Conservation (phyloP, 2,888 invertebrate species). For the Nemapogon koenigi region DNA sequence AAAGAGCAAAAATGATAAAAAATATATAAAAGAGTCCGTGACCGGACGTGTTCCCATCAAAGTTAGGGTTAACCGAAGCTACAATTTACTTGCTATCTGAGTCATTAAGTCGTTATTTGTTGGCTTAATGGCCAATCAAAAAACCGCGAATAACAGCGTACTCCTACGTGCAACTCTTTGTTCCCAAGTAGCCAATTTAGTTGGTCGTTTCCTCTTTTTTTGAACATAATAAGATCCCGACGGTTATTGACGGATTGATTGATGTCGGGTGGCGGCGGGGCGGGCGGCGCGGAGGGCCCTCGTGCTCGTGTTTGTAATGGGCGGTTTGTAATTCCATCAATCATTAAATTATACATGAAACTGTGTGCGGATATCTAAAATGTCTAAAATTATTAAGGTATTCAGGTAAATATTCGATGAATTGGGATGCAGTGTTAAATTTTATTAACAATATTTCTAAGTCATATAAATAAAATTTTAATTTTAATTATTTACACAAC, state of each 20-base stretch:
- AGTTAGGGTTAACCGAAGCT: slow-evolving; percentile 5
- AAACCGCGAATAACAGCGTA: slow-evolving; percentile 9
- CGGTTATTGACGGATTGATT: slow-evolving; percentile 8
- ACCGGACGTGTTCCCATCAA: slow-evolving; percentile 1
- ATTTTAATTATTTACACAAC: no score
- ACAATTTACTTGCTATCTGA: slow-evolving; percentile 8
- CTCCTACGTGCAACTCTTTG: slow-evolving; percentile 9
- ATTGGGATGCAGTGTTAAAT: no score
- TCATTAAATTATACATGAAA: no score
- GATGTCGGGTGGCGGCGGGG: no score
- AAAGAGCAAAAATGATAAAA: no score
- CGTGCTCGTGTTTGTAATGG: slow-evolving; percentile 7
- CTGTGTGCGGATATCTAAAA: no score
- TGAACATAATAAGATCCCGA: slow-evolving; percentile 2
- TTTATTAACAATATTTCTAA: no score
- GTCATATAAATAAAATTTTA: no score
- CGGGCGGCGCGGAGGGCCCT: no score
- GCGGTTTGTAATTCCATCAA: no score
- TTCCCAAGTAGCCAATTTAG: slow-evolving; percentile 7
- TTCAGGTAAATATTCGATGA: no score
- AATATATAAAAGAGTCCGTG: background rate
- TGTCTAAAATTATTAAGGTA: no score
- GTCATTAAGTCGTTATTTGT: slow-evolving; percentile 11
- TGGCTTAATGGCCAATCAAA: slow-evolving; percentile 10
- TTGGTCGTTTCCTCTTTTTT: slow-evolving; percentile 3